Conservation (phyloP, 1,140 invertebrate species). For the Macrostomum lignano region DNA sequence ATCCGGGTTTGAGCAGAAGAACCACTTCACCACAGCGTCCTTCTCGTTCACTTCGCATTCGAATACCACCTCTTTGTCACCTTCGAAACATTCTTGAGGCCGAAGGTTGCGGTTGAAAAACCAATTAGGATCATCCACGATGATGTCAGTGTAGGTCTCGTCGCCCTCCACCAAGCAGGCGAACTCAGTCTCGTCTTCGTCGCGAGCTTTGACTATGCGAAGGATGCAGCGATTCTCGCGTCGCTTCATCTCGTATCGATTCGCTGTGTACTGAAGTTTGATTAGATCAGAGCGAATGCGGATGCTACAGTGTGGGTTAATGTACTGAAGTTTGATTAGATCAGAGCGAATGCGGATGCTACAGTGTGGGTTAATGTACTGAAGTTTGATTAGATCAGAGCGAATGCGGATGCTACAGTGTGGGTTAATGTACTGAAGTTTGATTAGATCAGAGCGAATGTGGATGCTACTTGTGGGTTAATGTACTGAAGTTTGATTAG, state of each 20-base stretch:
- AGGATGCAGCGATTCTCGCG: constrained; percentile 41
- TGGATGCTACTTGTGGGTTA: too few species aligned
- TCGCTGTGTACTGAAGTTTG: constrained; percentile 14
- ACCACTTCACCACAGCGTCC: constrained; percentile 79
- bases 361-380: too few species aligned
- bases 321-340: too few species aligned
- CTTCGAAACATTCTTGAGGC: constrained; percentile 63
- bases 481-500: too few species aligned
- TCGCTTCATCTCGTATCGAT: constrained; percentile 19
- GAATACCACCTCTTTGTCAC: constrained; percentile 54
- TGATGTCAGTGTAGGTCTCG: constrained; percentile 19
- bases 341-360: too few species aligned
- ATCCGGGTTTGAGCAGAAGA: too few species aligned
- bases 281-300: too few species aligned
- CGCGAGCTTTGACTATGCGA: constrained; percentile 47
- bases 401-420: too few species aligned
- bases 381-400: too few species aligned
- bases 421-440: too few species aligned
- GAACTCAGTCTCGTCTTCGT: constrained; percentile 62
- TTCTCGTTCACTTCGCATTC: constrained; percentile 83
- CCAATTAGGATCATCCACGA: constrained; percentile 56
- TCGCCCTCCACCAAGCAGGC: constrained; percentile 35
- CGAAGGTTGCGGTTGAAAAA: constrained; percentile 85
- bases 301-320: too few species aligned
- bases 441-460: too few species aligned